A percentile compares a stretch with the other conserved stretches of the same genome.
phyloP scores from a whole-genome alignment of 1,140 invertebrate species.

The Kradibia gibbosae region DNA sequence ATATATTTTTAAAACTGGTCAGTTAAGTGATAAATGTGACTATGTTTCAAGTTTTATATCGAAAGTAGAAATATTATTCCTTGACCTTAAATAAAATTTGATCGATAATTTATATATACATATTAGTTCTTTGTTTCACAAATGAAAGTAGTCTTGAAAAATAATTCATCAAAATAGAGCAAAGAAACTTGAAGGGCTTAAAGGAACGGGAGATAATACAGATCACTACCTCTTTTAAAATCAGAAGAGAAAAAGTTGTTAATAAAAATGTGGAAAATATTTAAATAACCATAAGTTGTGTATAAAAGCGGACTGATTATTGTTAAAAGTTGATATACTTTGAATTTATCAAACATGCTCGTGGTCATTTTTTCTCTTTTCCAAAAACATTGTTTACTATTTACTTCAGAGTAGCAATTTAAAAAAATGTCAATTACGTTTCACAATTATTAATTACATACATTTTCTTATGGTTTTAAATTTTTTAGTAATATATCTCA shows the following conservation, averaged over 20 bases:
- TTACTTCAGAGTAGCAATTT: no score
- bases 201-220: background rate
- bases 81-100: slow-evolving; percentile 43
- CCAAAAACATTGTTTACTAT: no score
- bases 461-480: no score
- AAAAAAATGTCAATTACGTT: no score
- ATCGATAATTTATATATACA: background rate
- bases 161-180: slow-evolving; percentile 28
- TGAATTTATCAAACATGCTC: background rate
- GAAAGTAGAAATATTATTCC: slow-evolving; percentile 39
- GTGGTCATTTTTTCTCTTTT: background rate
- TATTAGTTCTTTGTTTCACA: background rate
- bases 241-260: background rate
- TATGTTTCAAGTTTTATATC: background rate
- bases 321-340: background rate
- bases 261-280: background rate
- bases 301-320: background rate
- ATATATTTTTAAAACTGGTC: background rate
- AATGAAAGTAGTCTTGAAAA: slow-evolving; percentile 17
- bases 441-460: no score
- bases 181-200: background rate
- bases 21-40: background rate
- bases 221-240: background rate
- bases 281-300: background rate
- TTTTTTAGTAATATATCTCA: no score